Evolutionary conservation across 2,888 invertebrate genomes (phyloP), one percentile per base, ranked within the genome.

Genomic region (Pammene fasciana): DNA sequence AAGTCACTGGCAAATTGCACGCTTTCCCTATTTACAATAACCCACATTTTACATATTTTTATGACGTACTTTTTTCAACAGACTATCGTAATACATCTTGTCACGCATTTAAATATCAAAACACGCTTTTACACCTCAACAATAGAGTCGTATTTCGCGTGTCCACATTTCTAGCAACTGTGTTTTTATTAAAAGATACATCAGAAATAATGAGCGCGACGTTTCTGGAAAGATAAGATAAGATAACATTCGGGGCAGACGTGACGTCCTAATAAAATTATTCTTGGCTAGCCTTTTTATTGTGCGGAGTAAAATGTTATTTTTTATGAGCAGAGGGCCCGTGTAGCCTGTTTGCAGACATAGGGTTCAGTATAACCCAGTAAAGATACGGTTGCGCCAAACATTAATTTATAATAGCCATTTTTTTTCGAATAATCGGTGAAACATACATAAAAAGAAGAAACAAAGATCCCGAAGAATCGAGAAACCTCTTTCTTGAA

Each of bases 181-280:
- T n/a, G 16, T 3, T 52, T 55, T 46, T 68, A 52, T 64, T 64
- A 65, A 68, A 65, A 70, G 54, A 45, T 60, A 64, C 68, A 52
- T 68, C 45, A 55, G 60, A 59, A 46, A 65, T 70, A 70, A 70
- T 65, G 70, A 65, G 70, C 70, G 65, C 70, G 70, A 65, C 56
- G 38, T 59, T 60, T 41, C 70, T 65, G 48, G 18, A 55, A 65
- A 55, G 61, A 48, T 48, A 54, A 65, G 60, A 70, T 70, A 65
- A 68, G 55, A 67, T 26, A 26, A 26, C 26, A 26, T 64, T 64
- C 43, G 52, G 57, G 43, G 6, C 59, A 60, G 48, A 70, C 70
- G 70, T 70, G 70, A 70, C 65, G 54, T 52, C 38, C 46, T 65
- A 65, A 65, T 65, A 70, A 70, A 70, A 68, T 68, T 68, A 68